Evolutionary conservation across 2,113 vertebrate species (phyloP).

Genomic region (Gila orcuttii): DNA sequence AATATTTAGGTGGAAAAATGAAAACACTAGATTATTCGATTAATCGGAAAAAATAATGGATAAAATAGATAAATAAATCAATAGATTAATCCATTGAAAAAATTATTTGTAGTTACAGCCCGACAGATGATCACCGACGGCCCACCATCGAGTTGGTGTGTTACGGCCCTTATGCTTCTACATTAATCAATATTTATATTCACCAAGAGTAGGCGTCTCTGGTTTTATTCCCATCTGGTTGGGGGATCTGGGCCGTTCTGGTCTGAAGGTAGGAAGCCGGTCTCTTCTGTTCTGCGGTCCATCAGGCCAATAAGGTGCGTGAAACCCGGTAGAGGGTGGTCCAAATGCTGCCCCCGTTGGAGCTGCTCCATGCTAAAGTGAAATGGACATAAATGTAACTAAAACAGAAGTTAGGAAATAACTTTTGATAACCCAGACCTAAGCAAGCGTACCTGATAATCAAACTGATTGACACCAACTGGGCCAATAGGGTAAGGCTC

Average conservation of each 20-base stretch:
- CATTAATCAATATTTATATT: conserved; percentile 44
- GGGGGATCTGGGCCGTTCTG: conserved; percentile 91
- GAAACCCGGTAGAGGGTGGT: conserved; percentile 89
- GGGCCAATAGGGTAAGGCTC: conserved; percentile 96
- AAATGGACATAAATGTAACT: neutral
- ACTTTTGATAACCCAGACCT: neutral
- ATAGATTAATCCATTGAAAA: no score
- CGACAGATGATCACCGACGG: no score
- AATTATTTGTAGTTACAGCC: no score
- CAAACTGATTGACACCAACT: conserved; percentile 95
- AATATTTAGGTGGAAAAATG: no score
- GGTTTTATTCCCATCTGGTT: conserved; percentile 91
- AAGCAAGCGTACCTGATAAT: conserved; percentile 92
- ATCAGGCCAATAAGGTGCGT: conserved; percentile 93
- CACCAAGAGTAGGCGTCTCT: conserved; percentile 90
- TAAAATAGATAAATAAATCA: no score
- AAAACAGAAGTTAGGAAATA: neutral
- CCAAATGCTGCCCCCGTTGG: conserved; percentile 82
- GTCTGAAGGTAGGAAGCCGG: conserved; percentile 86
- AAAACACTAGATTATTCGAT: no score
- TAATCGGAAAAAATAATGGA: no score
- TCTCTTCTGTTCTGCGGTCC: conserved; percentile 95
- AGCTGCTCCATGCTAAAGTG: conserved; percentile 91
- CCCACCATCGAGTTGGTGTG: no score
- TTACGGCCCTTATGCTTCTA: neutral